Base-by-base conservation (phyloP, 1,140 invertebrate genomes). In the Bombus pyrosoma region DNA sequence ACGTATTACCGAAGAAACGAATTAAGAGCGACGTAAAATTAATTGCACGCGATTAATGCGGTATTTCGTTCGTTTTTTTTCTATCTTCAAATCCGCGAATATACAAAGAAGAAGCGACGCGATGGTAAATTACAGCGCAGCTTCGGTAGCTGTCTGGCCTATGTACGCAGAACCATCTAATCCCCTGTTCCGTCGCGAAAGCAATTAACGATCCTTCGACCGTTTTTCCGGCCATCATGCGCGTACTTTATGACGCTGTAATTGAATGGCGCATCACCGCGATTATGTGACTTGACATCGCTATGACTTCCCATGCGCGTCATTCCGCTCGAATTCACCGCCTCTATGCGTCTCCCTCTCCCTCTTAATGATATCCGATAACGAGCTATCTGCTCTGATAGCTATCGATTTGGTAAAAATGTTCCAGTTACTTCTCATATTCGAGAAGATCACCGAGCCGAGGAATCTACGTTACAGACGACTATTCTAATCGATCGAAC, bases 221-320 rank as follows among this genome's bases (percentile, higher is more conserved):
- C 82, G 82, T 84, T 84, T 84, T 84, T 78, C 82, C 82, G 82
- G 75, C 37, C 75, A 53, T 78, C 82, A 62, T 84, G 47, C 82
- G 75, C 47, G 66, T 78, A 79, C 47, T 84, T 84, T 84, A 84
- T 84, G 75, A 78, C 47, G 22, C 66, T 28, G 66, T 71, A 78
- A 84, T 84, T 79, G 82, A 84, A 84, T 84, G 77, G 82, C 75
- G 13, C 64, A 77, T 68, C 81, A 47, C 22, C 47, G 32, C 64
- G 74, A 84, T 84, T 84, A 79, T 84, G 74, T 83, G 75, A 71
- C 37, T 69, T 47, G 82, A 84, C 66, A 47, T 78, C 47, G 47
- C 75, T 84, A 71, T 59, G 66, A 84, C 82, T 84, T 79, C 82
- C 82, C 75, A 75, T 84, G 53, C 53, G 47, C 82, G 74, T 43